Evolutionary conservation across 2,113 vertebrate species (phyloP), one percentile per base, ranked within the genome.

Genomic region (Actinemys pallida): DNA sequence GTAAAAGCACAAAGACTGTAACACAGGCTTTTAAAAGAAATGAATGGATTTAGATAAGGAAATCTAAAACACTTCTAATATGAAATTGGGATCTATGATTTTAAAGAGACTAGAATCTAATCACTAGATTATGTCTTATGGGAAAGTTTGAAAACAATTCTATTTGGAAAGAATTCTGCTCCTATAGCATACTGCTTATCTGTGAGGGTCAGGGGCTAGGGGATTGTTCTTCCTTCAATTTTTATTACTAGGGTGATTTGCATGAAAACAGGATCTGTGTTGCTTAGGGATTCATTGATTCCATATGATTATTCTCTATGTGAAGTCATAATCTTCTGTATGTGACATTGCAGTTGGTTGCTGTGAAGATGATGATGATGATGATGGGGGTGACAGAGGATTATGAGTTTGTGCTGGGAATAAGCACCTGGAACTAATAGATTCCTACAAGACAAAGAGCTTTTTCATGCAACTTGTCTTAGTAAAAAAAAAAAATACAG

Each of bases 171-270:
- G 89, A 91, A 62, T 93, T 86, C 87, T 96, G 54, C 54, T 90
- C 50, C 25, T 93, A 62, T 78, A 81, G 85, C 75, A 49, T 39
- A 31, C 3, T 8, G 45, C 7, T n/a, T 95, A 96, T 95, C 27
- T 1, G 1, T 76, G 91, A 59, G n/a, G 81, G 91, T 96, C 90
- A 82, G 57, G 12, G 27, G 29, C 5, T 27, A 27, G 31, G 14
- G 14, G 31, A 65, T 4, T 95, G 6, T 39, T 91, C 85, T 92
- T n/a, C 49, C 80, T 93, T 93, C 86, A 94, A 94, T 95, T 98
- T 97, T 96, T 94, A 94, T 97, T 94, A 94, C 69, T 84, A 79
- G 57, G 27, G 31, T 62, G 59, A 93, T 97, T 93, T 97, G 79
- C 94, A 96, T 95, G 93, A 93, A 86, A 97, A 89, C 31, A 47